These are phyloP conservation scores for Colletes collaris DNA, from an alignment of 2,888 invertebrate genomes.

Conservation along the genomic window DNA sequence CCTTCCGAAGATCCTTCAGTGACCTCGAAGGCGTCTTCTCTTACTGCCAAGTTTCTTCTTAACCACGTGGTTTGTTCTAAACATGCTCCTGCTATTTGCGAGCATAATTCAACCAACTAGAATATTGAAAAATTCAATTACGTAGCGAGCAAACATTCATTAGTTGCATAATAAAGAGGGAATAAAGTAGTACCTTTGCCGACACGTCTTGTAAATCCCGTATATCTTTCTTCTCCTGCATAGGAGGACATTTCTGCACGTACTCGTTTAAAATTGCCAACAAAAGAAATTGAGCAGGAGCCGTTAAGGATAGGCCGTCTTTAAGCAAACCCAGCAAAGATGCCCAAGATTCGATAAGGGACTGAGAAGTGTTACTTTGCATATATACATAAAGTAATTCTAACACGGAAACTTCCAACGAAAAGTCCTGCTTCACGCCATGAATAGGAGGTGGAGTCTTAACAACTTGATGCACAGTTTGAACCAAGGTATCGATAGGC, in stretches of 20 bases:
- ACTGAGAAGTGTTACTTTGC: constrained; percentile 87
- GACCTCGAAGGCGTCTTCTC: constrained; percentile 86
- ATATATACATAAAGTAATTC: constrained; percentile 91
- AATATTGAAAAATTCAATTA: constrained; percentile 32
- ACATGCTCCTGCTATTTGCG: constrained; percentile 94
- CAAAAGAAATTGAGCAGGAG: constrained; percentile 91
- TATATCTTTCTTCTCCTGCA: constrained; percentile 91
- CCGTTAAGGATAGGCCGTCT: constrained; percentile 89
- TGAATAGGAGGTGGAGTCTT: constrained; percentile 89
- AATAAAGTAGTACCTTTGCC: constrained; percentile 84
- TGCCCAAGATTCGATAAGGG: constrained; percentile 91
- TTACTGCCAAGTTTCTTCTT: constrained; percentile 91
- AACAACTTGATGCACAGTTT: constrained; percentile 92
- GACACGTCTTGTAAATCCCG: constrained; percentile 91
- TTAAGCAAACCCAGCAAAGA: constrained; percentile 89
- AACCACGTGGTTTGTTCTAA: constrained; percentile 96
- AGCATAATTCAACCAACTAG: constrained; percentile 90
- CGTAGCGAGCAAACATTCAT: neutral
- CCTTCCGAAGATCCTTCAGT: constrained; percentile 80
- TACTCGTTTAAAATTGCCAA: constrained; percentile 92
- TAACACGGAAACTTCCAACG: constrained; percentile 91
- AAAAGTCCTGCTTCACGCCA: constrained; percentile 86
- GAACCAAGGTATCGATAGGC: constrained; percentile 92
- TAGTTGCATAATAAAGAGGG: constrained; percentile 4
- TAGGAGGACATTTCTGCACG: constrained; percentile 90